Evolutionary conservation across 2,888 invertebrate genomes (phyloP).

Genomic region (Noctua fimbriata): DNA sequence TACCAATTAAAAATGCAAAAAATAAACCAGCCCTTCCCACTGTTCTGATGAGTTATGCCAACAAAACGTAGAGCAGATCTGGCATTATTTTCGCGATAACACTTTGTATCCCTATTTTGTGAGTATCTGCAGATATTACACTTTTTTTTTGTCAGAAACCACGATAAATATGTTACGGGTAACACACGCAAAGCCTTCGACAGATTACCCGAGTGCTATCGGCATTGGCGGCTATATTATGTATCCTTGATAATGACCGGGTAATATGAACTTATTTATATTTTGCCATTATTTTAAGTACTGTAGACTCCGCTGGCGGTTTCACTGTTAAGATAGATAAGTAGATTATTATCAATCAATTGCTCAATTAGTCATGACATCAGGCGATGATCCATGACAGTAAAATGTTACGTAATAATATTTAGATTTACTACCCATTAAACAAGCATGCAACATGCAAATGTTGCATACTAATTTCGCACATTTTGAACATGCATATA

Average conservation of each 20-base stretch:
- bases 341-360: constrained; percentile 13
- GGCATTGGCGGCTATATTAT: constrained; percentile 4
- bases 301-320: constrained; percentile 53
- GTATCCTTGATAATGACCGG: constrained; percentile 23
- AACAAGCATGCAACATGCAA: not conserved
- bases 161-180: not conserved
- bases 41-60: not conserved
- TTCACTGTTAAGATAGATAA: constrained; percentile 15
- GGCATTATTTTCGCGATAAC: too few relatives aligned
- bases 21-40: not conserved
- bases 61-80: too few relatives aligned
- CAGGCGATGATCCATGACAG: not conserved
- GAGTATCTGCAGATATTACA: not conserved
- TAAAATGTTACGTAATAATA: not conserved
- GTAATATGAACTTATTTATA: constrained; percentile 30
- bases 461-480: not conserved
- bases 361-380: constrained; percentile 6
- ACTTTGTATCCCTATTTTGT: too few relatives aligned
- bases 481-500: not conserved
- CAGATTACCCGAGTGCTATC: not conserved
- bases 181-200: not conserved
- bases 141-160: not conserved
- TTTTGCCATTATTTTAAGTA: constrained; percentile 38
- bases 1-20: not conserved
- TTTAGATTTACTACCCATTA: not conserved